Conservation (phyloP, 2,888 invertebrate genomes). For the Taenaris catops region DNA sequence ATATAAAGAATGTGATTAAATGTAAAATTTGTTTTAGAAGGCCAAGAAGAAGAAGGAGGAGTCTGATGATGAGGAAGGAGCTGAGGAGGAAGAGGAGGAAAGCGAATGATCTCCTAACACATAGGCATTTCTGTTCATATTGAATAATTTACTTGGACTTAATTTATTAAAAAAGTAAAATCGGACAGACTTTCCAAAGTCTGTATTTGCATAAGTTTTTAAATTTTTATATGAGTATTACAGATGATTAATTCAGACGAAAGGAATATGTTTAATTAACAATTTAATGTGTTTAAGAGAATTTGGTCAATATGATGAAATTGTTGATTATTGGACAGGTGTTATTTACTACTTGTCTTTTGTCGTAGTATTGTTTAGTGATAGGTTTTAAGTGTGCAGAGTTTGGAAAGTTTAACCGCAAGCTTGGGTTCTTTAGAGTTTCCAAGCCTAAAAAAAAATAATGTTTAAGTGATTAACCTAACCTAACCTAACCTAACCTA, state of each 20-base stretch:
- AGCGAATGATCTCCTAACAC: slow-evolving; percentile 81
- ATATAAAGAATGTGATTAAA: neutral
- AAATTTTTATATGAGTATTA: slow-evolving; percentile 24
- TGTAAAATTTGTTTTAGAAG: slow-evolving; percentile 40
- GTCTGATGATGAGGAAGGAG: slow-evolving; percentile 82
- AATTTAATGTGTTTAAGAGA: slow-evolving; percentile 28
- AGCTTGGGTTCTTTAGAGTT: slow-evolving; percentile 66
- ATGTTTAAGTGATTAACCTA: slow-evolving; percentile 78
- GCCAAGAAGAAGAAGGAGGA: slow-evolving; percentile 82
- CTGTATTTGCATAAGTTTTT: slow-evolving; percentile 37
- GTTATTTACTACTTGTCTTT: slow-evolving; percentile 50
- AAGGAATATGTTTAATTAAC: slow-evolving; percentile 24
- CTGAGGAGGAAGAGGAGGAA: slow-evolving; percentile 82
- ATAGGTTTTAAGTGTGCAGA: slow-evolving; percentile 55
- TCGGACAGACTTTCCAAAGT: slow-evolving; percentile 76
- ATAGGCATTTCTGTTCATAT: slow-evolving; percentile 72
- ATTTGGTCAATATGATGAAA: slow-evolving; percentile 47
- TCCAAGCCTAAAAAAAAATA: slow-evolving; percentile 72
- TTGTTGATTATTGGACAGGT: slow-evolving; percentile 52
- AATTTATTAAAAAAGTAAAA: slow-evolving; percentile 78
- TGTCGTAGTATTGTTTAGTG: slow-evolving; percentile 42
- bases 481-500: no score
- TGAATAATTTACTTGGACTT: slow-evolving; percentile 79
- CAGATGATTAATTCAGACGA: slow-evolving; percentile 22
- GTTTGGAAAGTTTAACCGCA: slow-evolving; percentile 74